Evolutionary conservation across 1,140 invertebrate species (phyloP).

Genomic region (Rhizoglyphus robini): DNA sequence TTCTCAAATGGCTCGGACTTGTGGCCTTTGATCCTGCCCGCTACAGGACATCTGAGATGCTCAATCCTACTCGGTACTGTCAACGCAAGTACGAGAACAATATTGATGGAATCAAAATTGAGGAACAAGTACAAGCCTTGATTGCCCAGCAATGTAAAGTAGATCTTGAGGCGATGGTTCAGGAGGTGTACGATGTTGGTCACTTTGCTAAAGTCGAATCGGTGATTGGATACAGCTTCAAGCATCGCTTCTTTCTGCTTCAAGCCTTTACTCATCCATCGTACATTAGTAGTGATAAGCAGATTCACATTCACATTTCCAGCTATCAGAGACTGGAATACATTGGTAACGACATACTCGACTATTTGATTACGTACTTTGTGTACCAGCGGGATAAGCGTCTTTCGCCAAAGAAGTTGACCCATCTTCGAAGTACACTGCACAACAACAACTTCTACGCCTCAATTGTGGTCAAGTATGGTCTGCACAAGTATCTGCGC

Average conservation of each 20-base stretch:
- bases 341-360: slow-evolving; percentile 50
- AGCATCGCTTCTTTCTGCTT: background rate
- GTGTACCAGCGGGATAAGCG: slow-evolving; percentile 50
- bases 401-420: slow-evolving; percentile 66
- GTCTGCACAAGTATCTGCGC: slow-evolving; percentile 40
- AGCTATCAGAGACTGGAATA: slow-evolving; percentile 48
- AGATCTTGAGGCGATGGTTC: background rate
- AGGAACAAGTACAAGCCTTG: no score
- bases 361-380: slow-evolving; percentile 76
- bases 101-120: background rate
- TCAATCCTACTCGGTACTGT: background rate
- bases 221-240: background rate
- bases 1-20: slow-evolving; percentile 56
- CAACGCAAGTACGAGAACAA: background rate
- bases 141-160: no score
- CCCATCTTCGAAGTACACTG: slow-evolving; percentile 77
- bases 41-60: background rate
- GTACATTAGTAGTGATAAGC: slow-evolving; percentile 40
- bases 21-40: slow-evolving; percentile 20
- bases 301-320: slow-evolving; percentile 23
- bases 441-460: slow-evolving; percentile 93
- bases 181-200: background rate
- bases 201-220: background rate
- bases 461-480: slow-evolving; percentile 66
- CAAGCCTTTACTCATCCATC: slow-evolving; percentile 44